Base-by-base conservation (phyloP, 2,888 invertebrate species). In the Cantharis rufa region DNA sequence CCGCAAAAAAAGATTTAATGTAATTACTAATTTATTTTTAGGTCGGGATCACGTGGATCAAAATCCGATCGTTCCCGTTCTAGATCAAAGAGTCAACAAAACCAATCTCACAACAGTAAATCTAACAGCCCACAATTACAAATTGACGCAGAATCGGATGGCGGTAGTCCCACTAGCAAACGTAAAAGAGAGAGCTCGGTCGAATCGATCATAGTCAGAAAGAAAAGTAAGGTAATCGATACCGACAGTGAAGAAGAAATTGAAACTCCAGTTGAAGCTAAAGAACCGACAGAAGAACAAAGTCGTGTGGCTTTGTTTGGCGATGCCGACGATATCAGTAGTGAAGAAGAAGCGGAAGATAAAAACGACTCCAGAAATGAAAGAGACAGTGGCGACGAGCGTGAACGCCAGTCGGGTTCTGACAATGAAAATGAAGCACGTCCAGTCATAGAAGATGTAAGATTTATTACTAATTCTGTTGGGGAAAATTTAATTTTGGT, bases 291-390 rank as follows among this genome's bases (percentile, higher is more conserved):
- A 61, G 61, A 72, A 83, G 76, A 87, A 90, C 93, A 93, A 71
- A 94, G 93, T 28, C 95, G 96, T 0, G 94, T 94, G 80, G 96
- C 95, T 10, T 90, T 98, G 27, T 98, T 98, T 88, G 98, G 98
- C 11, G 97, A 97, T 89, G 97, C 97, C 15, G 94, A 96, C 79
- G 97, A 97, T 86, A 97, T 97, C 68, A 96, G 96, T 86, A 93
- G 95, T 9, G 97, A 96, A 81, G 95, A 96, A 82, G 96, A 95
- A 76, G 92, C 89, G 7, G 86, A 85, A 10, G 85, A 84, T 18
- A 77, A 87, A 83, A 82, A 88, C 62, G 62, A 62, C 15, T 64
- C 83, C 1, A 81, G 84, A 77, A 79, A 75, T 81, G 86, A 87
- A 77, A 86, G 79, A 77, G 86, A 81, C 75, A 82, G 82, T 74